Base-by-base conservation (phyloP, 2,113 vertebrate species). In the Sinocyclocheilus anophthalmus region DNA sequence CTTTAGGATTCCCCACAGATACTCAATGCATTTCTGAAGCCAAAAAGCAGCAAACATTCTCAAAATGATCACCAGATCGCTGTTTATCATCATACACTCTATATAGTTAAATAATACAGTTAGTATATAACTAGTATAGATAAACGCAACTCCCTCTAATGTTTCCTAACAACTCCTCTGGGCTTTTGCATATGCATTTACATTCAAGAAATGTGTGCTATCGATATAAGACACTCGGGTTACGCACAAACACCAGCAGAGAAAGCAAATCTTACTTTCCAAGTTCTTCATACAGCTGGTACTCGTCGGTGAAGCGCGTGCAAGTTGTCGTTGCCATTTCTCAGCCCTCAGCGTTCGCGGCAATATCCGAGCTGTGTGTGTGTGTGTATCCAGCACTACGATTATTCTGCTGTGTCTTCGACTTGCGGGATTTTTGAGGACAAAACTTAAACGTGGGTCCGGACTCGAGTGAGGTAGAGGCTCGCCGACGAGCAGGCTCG, bases 231-330 rank as follows among this genome's bases (percentile, higher is more conserved):
- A 61, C 0, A 79, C 53, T 13, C 22, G 30, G 48, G 1, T 57
- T n/a, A 24, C 33, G 4, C 22, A 20, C 39, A 5, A 5, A 30
- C 61, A 14, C 16, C 16, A 67, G 24, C 61, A 50, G 24, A 81
- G 16, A 61, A 80, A 72, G 59, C 39, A 59, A 33, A 13, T 72
- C 97, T 96, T 97, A 98, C 97, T 98, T 97, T 96, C 97, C 97
- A 87, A 98, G 97, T 93, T 98, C 97, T 95, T 98, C 97, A 92
- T 97, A 97, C 73, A 98, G 96, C 95, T 98, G 97, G 91, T 94
- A 97, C 91, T 98, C 97, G 91, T 98, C 97, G 50, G 96, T 97
- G 88, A 98, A 98, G 87, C 97, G 96, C 84, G 97, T 97, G 88
- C 97, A 98, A 90, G 96, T 97, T 86, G 96, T 96, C 73, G 95